Evolutionary conservation across 2,888 invertebrate genomes (phyloP).

Genomic region (Epistrophella euchroma): DNA sequence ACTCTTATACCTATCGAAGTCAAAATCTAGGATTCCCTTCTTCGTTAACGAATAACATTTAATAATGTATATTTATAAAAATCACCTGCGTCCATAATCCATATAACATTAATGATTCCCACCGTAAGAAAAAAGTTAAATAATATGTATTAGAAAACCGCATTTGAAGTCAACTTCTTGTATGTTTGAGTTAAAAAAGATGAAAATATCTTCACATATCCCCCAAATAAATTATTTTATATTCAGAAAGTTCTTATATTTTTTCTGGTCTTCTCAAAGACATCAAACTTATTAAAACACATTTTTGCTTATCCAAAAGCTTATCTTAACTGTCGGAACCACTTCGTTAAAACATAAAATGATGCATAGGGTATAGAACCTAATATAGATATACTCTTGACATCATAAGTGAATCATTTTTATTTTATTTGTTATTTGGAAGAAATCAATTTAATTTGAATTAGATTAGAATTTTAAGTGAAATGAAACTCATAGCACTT

Average conservation of each 20-base stretch:
- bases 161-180: background rate
- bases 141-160: no score
- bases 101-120: no score
- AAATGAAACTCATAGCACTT: background rate
- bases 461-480: constrained; percentile 32
- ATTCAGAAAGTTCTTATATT: background rate
- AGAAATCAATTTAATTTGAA: constrained; percentile 14
- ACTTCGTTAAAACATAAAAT: constrained; percentile 67
- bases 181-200: no score
- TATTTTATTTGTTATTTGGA: constrained; percentile 39
- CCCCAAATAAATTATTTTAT: background rate
- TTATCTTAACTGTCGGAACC: constrained; percentile 68
- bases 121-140: no score
- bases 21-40: background rate
- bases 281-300: background rate
- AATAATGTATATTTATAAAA: no score
- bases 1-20: no score
- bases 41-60: no score
- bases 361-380: constrained; percentile 2
- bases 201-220: no score
- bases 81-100: no score
- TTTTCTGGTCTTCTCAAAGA: background rate
- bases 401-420: constrained; percentile 63
- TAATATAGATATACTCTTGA: constrained; percentile 43
- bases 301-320: constrained; percentile 13